These are phyloP conservation scores for Liposcelis brunnea DNA, from an alignment of 2,888 invertebrate species.

Conservation along the genomic window DNA sequence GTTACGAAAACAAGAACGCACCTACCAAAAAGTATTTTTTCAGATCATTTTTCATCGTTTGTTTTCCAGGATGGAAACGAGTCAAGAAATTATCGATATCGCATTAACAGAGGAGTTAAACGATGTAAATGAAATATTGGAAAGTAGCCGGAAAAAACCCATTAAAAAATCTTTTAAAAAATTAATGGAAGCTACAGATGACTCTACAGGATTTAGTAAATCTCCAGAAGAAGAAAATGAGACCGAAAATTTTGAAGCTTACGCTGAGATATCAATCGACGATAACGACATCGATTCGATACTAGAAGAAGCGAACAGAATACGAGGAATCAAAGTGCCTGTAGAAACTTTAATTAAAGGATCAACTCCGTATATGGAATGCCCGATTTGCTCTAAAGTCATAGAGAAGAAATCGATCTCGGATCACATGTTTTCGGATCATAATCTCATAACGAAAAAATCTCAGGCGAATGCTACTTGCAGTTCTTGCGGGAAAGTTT, in stretches of 20 bases:
- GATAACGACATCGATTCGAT: conserved; percentile 2
- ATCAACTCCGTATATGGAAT: neutral
- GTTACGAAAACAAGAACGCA: neutral
- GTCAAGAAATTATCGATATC: neutral
- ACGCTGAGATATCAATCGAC: too few relatives aligned
- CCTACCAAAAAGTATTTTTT: conserved; percentile 1
- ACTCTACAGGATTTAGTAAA: too few relatives aligned
- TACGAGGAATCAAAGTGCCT: neutral
- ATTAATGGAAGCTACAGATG: too few relatives aligned
- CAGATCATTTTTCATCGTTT: too few relatives aligned
- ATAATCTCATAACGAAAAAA: neutral
- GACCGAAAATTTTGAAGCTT: too few relatives aligned
- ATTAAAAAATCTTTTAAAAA: too few relatives aligned
- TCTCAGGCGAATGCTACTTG: neutral
- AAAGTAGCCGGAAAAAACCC: too few relatives aligned
- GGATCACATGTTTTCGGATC: neutral
- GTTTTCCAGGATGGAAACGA: neutral
- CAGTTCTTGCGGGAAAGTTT: conserved; percentile 19
- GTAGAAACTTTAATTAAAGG: neutral
- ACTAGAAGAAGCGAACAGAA: neutral
- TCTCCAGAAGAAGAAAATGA: too few relatives aligned
- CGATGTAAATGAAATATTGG: neutral
- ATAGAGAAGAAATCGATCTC: neutral
- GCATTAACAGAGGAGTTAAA: neutral
- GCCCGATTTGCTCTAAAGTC: neutral